Base-by-base conservation (phyloP, 2,888 invertebrate species). In the Mythimna impura region DNA sequence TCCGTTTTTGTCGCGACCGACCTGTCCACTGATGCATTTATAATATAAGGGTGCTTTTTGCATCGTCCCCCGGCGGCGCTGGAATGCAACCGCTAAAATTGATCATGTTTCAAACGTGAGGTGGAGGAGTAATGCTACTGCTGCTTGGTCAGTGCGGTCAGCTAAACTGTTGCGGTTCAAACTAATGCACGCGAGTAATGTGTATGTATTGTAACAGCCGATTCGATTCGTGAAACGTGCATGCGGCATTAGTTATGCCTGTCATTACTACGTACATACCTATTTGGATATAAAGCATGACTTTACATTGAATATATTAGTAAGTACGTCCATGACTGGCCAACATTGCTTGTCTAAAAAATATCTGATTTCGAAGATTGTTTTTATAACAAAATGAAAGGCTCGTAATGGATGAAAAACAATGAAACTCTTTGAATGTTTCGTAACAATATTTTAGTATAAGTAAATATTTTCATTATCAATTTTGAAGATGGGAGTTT, bases 11-110 rank as follows among this genome's bases (percentile, higher is more conserved):
- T 93, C 93, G 92, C 93, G 91, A 86, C 92, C 94, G 94, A 93
- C 95, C 95, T 95, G 95, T 95, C 95, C 95, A 94, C 95, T 95
- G 96, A 96, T 96, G 96, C 96, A 96, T 96, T 96, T 96, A 96
- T 96, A 96, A 96, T 96, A 95, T 94, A 95, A 95, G 96, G 95
- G 95, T 95, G 94, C 95, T 96, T 96, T 96, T 96, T 96, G 95
- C 94, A 91, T 86, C 91, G 93, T 93, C 90, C 91, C 93, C 91
- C 88, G 92, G 88, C 92, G 90, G 90, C 92, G 89, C 89, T 90
- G 96, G 96, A 96, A 96, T 96, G 96, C 93, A 93, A 94, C 95
- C 95, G 96, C 95, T 95, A 95, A 96, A 96, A 96, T 95, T 95
- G 96, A 95, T 95, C 96, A 94, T 93, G 95, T 94, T 94, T 93